Evolutionary conservation across 2,888 invertebrate species (phyloP).

Genomic region (Cartodere bifasciata): DNA sequence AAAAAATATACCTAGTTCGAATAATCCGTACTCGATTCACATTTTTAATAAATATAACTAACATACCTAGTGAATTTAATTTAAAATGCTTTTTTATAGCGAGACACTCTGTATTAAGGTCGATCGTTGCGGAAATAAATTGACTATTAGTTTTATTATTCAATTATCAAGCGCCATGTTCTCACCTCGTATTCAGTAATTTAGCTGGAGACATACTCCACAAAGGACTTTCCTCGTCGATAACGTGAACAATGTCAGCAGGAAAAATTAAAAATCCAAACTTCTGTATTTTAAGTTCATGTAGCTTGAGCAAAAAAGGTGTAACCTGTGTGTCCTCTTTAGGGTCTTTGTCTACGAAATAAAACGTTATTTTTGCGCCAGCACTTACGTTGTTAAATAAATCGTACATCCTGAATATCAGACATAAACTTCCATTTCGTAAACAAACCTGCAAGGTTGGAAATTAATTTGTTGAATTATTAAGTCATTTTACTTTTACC

Average conservation of each 20-base stretch:
- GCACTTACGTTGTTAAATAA: conserved; percentile 40
- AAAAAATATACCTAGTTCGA: too few species aligned
- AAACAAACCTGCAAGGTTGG: conserved; percentile 26
- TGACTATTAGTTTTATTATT: too few species aligned
- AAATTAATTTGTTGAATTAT: too few species aligned
- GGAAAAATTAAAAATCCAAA: conserved; percentile 69
- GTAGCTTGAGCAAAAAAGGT: conserved; percentile 60
- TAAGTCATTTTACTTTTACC: too few species aligned
- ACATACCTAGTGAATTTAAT: too few species aligned
- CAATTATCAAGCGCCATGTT: not conserved
- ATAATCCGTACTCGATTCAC: too few species aligned
- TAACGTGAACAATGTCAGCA: conserved; percentile 70
- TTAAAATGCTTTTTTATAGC: not conserved
- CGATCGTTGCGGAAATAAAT: not conserved
- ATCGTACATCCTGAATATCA: conserved; percentile 73
- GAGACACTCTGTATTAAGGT: not conserved
- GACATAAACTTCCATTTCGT: conserved; percentile 49
- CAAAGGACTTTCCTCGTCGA: conserved; percentile 66
- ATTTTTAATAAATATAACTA: too few species aligned
- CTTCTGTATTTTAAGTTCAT: conserved; percentile 51
- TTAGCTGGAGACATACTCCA: conserved; percentile 64
- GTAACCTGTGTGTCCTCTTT: conserved; percentile 56
- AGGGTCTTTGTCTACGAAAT: conserved; percentile 44
- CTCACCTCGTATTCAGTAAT: conserved; percentile 45
- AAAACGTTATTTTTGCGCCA: conserved; percentile 56